Base-by-base conservation (phyloP, 2,797 vertebrate species). In the Lycodopsis pacificus region DNA sequence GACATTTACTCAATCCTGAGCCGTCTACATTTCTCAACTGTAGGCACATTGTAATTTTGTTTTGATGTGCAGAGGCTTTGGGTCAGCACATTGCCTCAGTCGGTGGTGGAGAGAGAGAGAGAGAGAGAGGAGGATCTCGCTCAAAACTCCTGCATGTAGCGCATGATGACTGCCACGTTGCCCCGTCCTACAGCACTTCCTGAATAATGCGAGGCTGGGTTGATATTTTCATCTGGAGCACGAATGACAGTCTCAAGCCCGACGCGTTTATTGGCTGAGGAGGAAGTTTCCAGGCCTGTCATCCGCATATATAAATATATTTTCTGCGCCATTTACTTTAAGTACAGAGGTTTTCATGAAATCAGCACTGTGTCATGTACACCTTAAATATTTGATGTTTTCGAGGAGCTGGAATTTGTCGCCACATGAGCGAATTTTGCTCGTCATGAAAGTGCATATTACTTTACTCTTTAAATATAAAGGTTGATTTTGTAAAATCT, bases 1-100 rank as follows among this genome's bases (percentile, higher is more conserved):
- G 93, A 95, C 93, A 94, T 95, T 95, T 94, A 93, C 93, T 93
- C 93, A 93, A 93, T 90, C 89, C 91, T 40, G 83, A 84, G 87
- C 90, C 85, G 77, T 93, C 91, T 80, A 82, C 85, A 84, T 92
- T 85, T 80, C 93, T 90, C 89, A 85, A 88, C 90, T 92, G 90
- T 92, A 88, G 92, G 89, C 91, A 92, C 90, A 90, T 90, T 91
- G 91, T 93, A 89, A 94, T 94, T 92, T 93, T 93, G 93, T 94
- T 94, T 92, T 93, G 89, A 94, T 92, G 91, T 88, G 83, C 83
- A 36, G 90, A 89, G 88, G 84, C 87, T 90, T 89, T 80, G 89
- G 92, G 92, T 94, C 91, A 92, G 88, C 84, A 89, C 88, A 85
- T 88, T 86, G 87, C 85, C 75, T 90, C 84, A 80, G 86, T 86